Evolutionary conservation across 1,140 invertebrate genomes (phyloP).

Genomic region (Cataglyphis hispanica): DNA sequence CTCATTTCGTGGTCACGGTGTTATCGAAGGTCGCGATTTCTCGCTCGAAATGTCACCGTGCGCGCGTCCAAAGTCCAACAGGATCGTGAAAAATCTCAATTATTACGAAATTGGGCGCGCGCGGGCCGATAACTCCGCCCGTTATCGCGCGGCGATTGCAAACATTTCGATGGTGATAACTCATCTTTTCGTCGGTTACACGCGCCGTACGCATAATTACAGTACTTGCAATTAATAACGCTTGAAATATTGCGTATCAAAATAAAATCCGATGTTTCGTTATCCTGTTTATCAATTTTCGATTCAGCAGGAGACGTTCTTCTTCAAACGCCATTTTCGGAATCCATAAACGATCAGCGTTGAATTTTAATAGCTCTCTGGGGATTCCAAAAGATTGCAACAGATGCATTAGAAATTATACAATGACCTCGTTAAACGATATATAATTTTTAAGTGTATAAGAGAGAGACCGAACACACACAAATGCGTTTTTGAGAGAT

Average conservation of each 20-base stretch:
- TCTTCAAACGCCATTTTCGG: neutral
- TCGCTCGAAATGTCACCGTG: slow-evolving; percentile 48
- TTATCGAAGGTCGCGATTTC: slow-evolving; percentile 67
- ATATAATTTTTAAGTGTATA: no score
- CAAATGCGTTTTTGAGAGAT: neutral
- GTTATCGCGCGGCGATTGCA: slow-evolving; percentile 16
- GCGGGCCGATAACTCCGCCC: slow-evolving; percentile 20
- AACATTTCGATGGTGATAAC: slow-evolving; percentile 17
- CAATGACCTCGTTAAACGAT: no score
- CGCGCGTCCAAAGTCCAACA: slow-evolving; percentile 48
- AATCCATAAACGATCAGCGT: neutral
- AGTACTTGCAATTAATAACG: neutral
- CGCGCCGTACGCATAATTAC: neutral
- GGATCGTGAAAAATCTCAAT: slow-evolving; percentile 15
- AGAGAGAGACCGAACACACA: neutral
- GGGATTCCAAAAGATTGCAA: no score
- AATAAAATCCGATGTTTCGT: neutral
- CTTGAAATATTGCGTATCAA: neutral
- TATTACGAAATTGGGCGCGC: slow-evolving; percentile 63
- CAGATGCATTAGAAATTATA: no score
- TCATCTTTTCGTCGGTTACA: neutral
- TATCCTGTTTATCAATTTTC: neutral
- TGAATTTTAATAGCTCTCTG: neutral
- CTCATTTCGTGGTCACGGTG: slow-evolving; percentile 24
- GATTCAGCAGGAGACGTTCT: neutral